phyloP scores from a whole-genome alignment of 1,140 invertebrate genomes.

The Tachypleus tridentatus region DNA sequence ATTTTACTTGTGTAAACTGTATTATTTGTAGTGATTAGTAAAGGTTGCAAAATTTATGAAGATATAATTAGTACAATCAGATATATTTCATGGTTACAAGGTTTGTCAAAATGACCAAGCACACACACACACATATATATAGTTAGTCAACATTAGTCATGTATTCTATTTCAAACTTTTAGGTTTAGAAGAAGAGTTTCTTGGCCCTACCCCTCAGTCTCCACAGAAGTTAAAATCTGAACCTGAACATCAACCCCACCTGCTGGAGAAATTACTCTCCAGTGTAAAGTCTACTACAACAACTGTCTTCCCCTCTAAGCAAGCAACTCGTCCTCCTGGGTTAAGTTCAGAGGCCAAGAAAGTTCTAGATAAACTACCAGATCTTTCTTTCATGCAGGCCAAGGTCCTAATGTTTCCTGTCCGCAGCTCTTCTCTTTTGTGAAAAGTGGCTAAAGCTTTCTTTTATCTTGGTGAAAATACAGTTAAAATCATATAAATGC shows the following conservation, averaged over 20 bases:
- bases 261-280: slow-evolving; percentile 15
- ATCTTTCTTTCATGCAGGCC: slow-evolving; percentile 22
- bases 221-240: not conserved
- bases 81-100: too few relatives aligned
- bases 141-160: too few relatives aligned
- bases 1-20: too few relatives aligned
- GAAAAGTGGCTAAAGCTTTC: too few relatives aligned
- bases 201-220: slow-evolving; percentile 11
- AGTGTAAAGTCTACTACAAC: slow-evolving; percentile 9
- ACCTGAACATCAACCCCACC: slow-evolving; percentile 1
- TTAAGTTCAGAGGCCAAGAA: slow-evolving; percentile 22
- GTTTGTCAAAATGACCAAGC: too few relatives aligned
- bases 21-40: too few relatives aligned
- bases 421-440: not conserved
- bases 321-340: slow-evolving; percentile 13
- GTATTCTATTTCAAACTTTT: not conserved
- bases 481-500: too few relatives aligned
- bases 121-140: too few relatives aligned
- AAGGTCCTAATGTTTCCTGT: slow-evolving; percentile 25
- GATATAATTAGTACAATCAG: too few relatives aligned
- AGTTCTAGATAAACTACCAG: slow-evolving; percentile 22
- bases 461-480: too few relatives aligned
- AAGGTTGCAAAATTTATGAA: too few relatives aligned
- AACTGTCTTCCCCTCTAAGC: slow-evolving; percentile 6
- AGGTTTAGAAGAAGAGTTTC: slow-evolving; percentile 20